phyloP scores from a whole-genome alignment of 2,888 invertebrate genomes.

The Oxyscelio sp. region DNA sequence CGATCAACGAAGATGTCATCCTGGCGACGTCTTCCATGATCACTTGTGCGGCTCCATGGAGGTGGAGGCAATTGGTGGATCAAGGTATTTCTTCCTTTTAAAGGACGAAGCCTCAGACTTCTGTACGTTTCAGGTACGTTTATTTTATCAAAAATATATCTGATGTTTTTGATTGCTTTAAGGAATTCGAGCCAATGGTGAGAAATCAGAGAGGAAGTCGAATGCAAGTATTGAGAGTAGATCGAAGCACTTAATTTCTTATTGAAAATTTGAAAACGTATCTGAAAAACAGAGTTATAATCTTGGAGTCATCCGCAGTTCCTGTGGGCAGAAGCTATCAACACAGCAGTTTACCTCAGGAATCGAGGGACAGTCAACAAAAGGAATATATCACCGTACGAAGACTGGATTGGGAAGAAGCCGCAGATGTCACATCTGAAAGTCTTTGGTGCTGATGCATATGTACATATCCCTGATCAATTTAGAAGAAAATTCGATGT shows the following conservation, averaged over 20 bases:
- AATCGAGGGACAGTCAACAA: constrained; percentile 21
- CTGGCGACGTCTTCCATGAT: constrained; percentile 57
- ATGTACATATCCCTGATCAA: constrained; percentile 60
- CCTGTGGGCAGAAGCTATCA: constrained; percentile 55
- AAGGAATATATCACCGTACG: constrained; percentile 58
- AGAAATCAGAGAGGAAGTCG: constrained; percentile 53
- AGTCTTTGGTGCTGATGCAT: constrained; percentile 70
- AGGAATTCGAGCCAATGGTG: constrained; percentile 61
- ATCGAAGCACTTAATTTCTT: constrained; percentile 67
- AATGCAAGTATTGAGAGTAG: constrained; percentile 64
- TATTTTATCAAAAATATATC: constrained; percentile 74
- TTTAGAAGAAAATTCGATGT: constrained; percentile 68
- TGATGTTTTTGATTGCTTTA: constrained; percentile 73
- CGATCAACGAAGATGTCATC: no score
- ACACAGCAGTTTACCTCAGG: constrained; percentile 33
- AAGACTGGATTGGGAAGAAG: constrained; percentile 69
- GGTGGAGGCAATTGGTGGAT: constrained; percentile 60
- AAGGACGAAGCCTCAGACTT: constrained; percentile 52
- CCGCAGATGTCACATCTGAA: constrained; percentile 61
- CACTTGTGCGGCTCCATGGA: constrained; percentile 68
- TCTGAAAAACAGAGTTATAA: background rate
- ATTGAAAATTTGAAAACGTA: constrained; percentile 18
- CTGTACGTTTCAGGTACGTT: constrained; percentile 66
- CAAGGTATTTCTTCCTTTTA: constrained; percentile 49
- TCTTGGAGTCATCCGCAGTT: background rate